Evolutionary conservation across 2,113 vertebrate species (phyloP).

Genomic region (Equus przewalskii): DNA sequence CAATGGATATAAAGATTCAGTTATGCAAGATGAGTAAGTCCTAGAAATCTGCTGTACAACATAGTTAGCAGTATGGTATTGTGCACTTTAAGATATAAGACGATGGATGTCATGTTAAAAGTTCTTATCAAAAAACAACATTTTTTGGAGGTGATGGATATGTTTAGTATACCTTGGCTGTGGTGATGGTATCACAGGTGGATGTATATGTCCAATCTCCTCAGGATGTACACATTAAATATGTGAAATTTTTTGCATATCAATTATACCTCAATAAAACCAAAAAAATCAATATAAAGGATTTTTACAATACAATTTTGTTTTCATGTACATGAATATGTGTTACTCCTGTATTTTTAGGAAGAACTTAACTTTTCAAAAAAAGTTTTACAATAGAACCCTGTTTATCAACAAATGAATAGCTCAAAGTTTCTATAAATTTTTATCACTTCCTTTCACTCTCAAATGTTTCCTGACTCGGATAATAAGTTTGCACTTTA

Average conservation of each 20-base stretch:
- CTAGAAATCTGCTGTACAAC: background rate
- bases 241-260: background rate
- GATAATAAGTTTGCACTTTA: background rate
- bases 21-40: background rate
- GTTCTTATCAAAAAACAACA: background rate
- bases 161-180: background rate
- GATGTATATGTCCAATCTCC: background rate
- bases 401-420: background rate
- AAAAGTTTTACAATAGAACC: background rate
- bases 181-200: background rate
- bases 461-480: background rate
- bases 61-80: background rate
- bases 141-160: background rate
- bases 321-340: background rate
- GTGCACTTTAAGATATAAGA: background rate
- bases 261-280: background rate
- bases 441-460: background rate
- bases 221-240: background rate
- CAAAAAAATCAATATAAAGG: background rate
- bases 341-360: background rate
- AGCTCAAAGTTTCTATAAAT: background rate
- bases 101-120: background rate
- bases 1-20: background rate
- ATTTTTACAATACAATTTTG: background rate
- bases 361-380: constrained; percentile 10